Evolutionary conservation across 1,140 invertebrate genomes (phyloP), one percentile per base, ranked within the genome.

Genomic region (Cydia fagiglandana): DNA sequence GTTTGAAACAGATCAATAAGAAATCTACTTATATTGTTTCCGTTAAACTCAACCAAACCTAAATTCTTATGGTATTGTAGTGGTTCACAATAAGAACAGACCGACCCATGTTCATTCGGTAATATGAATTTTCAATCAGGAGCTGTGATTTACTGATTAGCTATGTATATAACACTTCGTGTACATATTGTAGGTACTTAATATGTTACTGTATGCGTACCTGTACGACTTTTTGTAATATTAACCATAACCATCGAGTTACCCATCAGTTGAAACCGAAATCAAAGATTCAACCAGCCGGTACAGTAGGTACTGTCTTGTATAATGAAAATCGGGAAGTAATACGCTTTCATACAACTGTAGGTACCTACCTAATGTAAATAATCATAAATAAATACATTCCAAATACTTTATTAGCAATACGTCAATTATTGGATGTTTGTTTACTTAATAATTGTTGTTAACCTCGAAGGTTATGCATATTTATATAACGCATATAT

Each of bases 111-210:
- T 13, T 24, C 10, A 24, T 53, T 17, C 24, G 45, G 34, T 24
- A 83, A 86, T 78, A 80, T 47, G 77, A 81, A 81, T 79, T 85
- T 86, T 88, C 85, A 88, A 87, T 90, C 87, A 85, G 88, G 87
- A 90, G 89, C 91, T 92, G 91, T 92, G 91, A 92, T 91, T 88
- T 88, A 88, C 83, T 87, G 77, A 81, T 83, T 88, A 92, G 86
- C 80, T 83, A 75, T 88, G 84, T 90, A 88, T 73, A 90, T 75
- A 73, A 73, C 73, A 61, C 50, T 77, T 73, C 75, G 45, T 73
- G 45, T 76, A 70, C n/a, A 68, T 76, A 73, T 41, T 83, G 82
- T n/a, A n/a, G n/a, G n/a, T 81, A 78, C 78, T 66, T 81, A 64
- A 80, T 68, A 76, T 76, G 53, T 84, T 24, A 56, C 70, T 85